Percentiles rank a stretch among this genome's conserved stretches.
These are phyloP conservation scores for Tetramorium simillimum DNA, from an alignment of 1,140 invertebrate species.

Conservation along the genomic window DNA sequence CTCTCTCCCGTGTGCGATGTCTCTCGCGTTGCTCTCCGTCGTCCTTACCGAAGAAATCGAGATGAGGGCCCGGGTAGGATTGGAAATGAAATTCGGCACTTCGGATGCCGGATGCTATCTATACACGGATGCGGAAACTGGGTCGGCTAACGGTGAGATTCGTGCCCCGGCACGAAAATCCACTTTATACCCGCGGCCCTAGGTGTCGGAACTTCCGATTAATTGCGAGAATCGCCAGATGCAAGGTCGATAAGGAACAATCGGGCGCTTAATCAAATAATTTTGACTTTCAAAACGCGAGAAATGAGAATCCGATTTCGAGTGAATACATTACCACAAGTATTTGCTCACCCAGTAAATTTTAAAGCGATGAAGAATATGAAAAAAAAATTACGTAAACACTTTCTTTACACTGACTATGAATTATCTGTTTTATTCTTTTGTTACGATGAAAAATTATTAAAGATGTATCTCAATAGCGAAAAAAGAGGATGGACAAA, in stretches of 20 bases:
- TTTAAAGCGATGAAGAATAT: too few species aligned
- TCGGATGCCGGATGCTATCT: constrained; percentile 52
- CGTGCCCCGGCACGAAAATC: constrained; percentile 55
- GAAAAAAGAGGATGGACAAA: too few species aligned
- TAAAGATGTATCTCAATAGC: too few species aligned
- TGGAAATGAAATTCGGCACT: constrained; percentile 59
- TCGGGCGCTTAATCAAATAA: neutral
- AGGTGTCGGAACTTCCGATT: constrained; percentile 49
- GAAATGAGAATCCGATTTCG: neutral
- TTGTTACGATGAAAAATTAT: too few species aligned
- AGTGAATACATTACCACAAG: too few species aligned
- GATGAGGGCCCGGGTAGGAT: constrained; percentile 48
- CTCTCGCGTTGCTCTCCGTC: too few species aligned
- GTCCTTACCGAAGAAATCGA: constrained; percentile 43
- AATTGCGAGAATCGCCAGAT: constrained; percentile 16
- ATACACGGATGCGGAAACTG: constrained; percentile 55
- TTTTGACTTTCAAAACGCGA: neutral
- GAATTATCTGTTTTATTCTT: too few species aligned
- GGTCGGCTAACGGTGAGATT: constrained; percentile 60
- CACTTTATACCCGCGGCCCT: constrained; percentile 52
- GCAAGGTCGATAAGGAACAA: constrained; percentile 9
- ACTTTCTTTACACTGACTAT: too few species aligned
- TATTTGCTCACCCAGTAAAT: too few species aligned
- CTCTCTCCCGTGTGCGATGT: too few species aligned
- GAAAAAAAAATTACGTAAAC: too few species aligned